These are phyloP conservation scores for Tenthredo distinguenda DNA, from an alignment of 2,888 invertebrate genomes.

Conservation along the genomic window DNA sequence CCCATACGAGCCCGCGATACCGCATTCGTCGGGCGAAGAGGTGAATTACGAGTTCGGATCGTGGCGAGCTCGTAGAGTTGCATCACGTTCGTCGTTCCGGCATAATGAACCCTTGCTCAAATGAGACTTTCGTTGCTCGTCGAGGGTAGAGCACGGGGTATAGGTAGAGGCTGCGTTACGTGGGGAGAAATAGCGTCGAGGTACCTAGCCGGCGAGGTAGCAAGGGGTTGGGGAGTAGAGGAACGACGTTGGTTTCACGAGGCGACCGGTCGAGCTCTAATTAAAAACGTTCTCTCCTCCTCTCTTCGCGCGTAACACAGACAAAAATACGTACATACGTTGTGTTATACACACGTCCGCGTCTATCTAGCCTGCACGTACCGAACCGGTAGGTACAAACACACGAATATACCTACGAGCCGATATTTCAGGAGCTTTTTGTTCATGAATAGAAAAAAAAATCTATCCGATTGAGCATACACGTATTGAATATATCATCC, in stretches of 20 bases:
- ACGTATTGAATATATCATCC: background rate
- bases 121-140: conserved; percentile 41
- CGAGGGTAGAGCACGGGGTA: background rate
- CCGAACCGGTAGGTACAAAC: background rate
- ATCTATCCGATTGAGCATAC: background rate
- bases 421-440: background rate
- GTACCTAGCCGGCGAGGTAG: background rate
- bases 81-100: conserved; percentile 44
- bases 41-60: conserved; percentile 12
- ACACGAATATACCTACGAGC: background rate
- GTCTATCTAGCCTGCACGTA: background rate
- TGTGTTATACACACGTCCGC: background rate
- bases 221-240: background rate
- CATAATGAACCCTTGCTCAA: conserved; percentile 51
- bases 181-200: conserved; percentile 5
- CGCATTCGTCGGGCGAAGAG: background rate
- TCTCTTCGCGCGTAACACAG: background rate
- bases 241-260: conserved; percentile 25
- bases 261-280: conserved; percentile 48
- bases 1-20: background rate
- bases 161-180: background rate
- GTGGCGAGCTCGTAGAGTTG: conserved; percentile 3
- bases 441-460: background rate
- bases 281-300: conserved; percentile 45
- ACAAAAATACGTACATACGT: background rate